Percentiles rank a stretch among this genome's conserved stretches.
Conservation (phyloP, 2,797 vertebrate genomes). For the Coreius guichenoti region DNA sequence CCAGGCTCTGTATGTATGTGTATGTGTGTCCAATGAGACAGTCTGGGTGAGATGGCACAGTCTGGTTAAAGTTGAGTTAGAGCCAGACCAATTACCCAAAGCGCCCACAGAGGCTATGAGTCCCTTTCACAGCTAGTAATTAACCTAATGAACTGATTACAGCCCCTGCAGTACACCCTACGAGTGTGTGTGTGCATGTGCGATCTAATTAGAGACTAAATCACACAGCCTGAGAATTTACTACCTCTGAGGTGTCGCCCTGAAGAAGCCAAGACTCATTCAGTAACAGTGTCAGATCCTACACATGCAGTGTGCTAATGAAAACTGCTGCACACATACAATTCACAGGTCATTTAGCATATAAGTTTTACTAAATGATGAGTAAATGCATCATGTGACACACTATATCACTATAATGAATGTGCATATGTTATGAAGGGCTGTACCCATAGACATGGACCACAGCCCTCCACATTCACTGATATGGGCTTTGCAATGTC, state of each 20-base stretch:
- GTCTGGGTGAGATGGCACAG: conserved; percentile 32
- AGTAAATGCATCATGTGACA: neutral
- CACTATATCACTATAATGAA: neutral
- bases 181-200: conserved; percentile 43
- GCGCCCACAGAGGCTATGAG: conserved; percentile 44
- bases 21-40: conserved; percentile 10
- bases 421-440: neutral
- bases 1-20: conserved; percentile 8
- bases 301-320: conserved; percentile 17
- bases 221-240: conserved; percentile 38
- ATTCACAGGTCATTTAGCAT: neutral
- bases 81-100: conserved; percentile 51
- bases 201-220: conserved; percentile 38
- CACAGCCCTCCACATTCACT: neutral
- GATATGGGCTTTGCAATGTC: neutral
- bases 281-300: conserved; percentile 17
- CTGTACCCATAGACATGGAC: neutral
- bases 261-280: conserved; percentile 36
- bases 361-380: conserved; percentile 1
- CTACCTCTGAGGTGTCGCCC: conserved; percentile 32
- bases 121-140: conserved; percentile 49
- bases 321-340: neutral
- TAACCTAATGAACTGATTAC: conserved; percentile 59
- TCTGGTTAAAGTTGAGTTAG: conserved; percentile 46
- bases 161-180: conserved; percentile 28